Evolutionary conservation across 2,888 invertebrate species (phyloP).

Genomic region (Dicyrtomina minuta): DNA sequence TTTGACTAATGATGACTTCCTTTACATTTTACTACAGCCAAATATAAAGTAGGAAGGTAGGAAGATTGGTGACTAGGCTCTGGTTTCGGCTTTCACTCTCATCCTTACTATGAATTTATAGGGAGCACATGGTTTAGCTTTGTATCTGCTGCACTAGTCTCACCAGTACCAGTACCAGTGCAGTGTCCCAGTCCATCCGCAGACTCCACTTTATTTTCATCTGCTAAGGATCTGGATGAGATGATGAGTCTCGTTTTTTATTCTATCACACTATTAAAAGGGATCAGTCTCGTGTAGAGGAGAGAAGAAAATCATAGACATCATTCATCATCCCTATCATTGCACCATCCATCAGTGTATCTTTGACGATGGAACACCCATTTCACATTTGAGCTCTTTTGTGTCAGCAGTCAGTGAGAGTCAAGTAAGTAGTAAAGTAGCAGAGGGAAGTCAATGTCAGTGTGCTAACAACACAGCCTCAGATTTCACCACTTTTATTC

Average conservation of each 20-base stretch:
- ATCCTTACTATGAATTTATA: too few relatives aligned
- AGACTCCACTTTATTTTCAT: neutral
- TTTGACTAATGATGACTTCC: slow-evolving; percentile 1
- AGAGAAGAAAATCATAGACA: slow-evolving; percentile 1
- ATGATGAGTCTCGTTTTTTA: too few relatives aligned
- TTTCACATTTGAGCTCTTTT: neutral
- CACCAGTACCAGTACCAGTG: too few relatives aligned
- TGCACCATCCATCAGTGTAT: neutral
- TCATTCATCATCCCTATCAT: slow-evolving; percentile 9
- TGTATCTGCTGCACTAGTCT: too few relatives aligned
- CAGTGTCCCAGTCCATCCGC: too few relatives aligned
- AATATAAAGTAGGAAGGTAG: too few relatives aligned
- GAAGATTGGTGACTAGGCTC: too few relatives aligned
- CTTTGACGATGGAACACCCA: slow-evolving; percentile 4
- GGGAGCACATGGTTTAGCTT: too few relatives aligned
- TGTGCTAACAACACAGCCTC: neutral
- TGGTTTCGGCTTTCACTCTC: too few relatives aligned
- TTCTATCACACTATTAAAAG: neutral
- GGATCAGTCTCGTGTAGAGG: neutral
- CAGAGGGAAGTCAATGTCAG: neutral
- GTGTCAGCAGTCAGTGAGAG: too few relatives aligned
- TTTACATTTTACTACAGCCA: neutral
- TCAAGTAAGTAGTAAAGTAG: too few relatives aligned
- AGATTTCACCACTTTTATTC: neutral
- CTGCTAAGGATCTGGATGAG: neutral